Conservation (phyloP, 2,113 vertebrate species). For the Suricata suricatta region DNA sequence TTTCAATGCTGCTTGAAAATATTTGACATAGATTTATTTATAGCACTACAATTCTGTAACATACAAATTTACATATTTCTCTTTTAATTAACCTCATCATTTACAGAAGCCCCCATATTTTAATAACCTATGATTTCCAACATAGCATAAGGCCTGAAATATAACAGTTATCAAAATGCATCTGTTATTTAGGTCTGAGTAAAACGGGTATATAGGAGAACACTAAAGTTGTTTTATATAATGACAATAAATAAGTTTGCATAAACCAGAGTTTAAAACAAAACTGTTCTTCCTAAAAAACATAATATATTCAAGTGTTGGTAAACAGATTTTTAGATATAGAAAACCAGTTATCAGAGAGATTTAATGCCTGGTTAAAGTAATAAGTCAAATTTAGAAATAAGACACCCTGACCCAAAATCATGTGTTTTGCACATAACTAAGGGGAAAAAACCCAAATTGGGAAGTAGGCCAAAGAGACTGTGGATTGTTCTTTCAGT, state of each 20-base stretch:
- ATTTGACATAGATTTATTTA: neutral
- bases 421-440: neutral
- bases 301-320: neutral
- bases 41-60: neutral
- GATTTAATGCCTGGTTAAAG: neutral
- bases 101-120: neutral
- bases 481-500: neutral
- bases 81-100: neutral
- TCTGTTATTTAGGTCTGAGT: neutral
- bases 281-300: neutral
- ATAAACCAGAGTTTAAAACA: neutral
- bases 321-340: neutral
- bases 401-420: neutral
- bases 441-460: neutral
- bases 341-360: neutral
- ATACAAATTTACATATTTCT: neutral
- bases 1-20: neutral
- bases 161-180: neutral
- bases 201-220: neutral
- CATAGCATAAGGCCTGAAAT: neutral
- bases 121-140: neutral
- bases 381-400: neutral
- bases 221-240: neutral
- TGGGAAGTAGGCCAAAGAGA: neutral
- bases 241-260: neutral